Evolutionary conservation across 2,888 invertebrate species (phyloP).

Genomic region (Erynnis tages): DNA sequence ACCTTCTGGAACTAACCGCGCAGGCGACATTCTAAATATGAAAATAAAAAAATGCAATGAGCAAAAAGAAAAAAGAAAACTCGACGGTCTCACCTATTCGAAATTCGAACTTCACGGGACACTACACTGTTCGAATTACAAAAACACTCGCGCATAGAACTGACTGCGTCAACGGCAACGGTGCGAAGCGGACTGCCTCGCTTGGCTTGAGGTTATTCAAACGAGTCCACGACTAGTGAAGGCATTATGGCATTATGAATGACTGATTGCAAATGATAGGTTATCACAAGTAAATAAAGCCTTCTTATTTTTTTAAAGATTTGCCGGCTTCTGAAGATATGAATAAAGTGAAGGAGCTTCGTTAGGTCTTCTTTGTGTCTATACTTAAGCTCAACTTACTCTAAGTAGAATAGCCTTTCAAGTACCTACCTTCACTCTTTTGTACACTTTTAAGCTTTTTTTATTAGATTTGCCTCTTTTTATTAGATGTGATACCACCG

Average conservation of each 20-base stretch:
- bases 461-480: too few species aligned
- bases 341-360: too few species aligned
- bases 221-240: conserved; percentile 19
- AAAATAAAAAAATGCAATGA: not conserved
- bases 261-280: conserved; percentile 23
- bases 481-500: too few species aligned
- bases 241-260: conserved; percentile 8
- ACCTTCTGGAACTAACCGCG: not conserved
- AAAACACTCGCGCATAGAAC: conserved; percentile 4
- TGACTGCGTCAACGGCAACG: conserved; percentile 44
- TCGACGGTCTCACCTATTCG: not conserved
- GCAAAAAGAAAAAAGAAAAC: not conserved
- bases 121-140: conserved; percentile 7
- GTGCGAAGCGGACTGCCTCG: conserved; percentile 54
- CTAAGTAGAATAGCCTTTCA: too few species aligned
- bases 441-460: too few species aligned
- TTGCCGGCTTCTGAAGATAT: too few species aligned
- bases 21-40: not conserved
- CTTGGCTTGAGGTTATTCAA: conserved; percentile 22
- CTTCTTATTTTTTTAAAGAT: not conserved
- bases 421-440: too few species aligned
- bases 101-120: conserved; percentile 7
- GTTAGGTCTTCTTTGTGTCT: too few species aligned
- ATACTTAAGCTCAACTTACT: too few species aligned
- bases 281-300: conserved; percentile 14